Conservation (phyloP, 2,888 invertebrate species). For the Ecliptopera silaceata region DNA sequence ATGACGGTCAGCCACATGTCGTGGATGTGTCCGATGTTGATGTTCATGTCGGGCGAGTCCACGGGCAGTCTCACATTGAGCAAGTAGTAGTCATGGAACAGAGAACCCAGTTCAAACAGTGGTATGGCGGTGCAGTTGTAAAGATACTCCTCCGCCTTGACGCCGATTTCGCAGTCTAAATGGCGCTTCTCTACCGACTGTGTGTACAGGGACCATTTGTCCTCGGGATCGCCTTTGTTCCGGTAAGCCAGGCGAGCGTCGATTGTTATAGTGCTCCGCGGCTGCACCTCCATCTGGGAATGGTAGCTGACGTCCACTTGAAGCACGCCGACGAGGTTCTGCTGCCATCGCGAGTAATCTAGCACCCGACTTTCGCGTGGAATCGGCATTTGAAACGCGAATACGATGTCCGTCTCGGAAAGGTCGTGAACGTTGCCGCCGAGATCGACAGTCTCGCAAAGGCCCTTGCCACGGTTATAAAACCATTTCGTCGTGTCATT, state of each 20-base stretch:
- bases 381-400: conserved; percentile 94
- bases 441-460: conserved; percentile 78
- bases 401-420: conserved; percentile 92
- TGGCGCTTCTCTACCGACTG: conserved; percentile 91
- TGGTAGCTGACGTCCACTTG: conserved; percentile 92
- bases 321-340: conserved; percentile 96
- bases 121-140: conserved; percentile 96
- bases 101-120: conserved; percentile 97
- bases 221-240: conserved; percentile 89
- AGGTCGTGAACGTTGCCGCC: conserved; percentile 68
- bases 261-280: conserved; percentile 88
- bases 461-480: conserved; percentile 87
- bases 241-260: conserved; percentile 93
- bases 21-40: conserved; percentile 90
- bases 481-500: conserved; percentile 90
- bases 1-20: conserved; percentile 94
- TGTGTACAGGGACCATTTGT: conserved; percentile 93
- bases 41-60: conserved; percentile 87
- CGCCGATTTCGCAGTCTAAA: conserved; percentile 90
- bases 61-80: conserved; percentile 95
- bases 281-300: conserved; percentile 83
- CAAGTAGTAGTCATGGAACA: conserved; percentile 97
- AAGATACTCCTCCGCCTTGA: conserved; percentile 85
- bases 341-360: conserved; percentile 98
- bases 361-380: conserved; percentile 86